Evolutionary conservation across 30 jellyfish, hydroid and myxozoan species (phyloP).

Genomic region (Aurelia aurita complex sp. Pacific): DNA sequence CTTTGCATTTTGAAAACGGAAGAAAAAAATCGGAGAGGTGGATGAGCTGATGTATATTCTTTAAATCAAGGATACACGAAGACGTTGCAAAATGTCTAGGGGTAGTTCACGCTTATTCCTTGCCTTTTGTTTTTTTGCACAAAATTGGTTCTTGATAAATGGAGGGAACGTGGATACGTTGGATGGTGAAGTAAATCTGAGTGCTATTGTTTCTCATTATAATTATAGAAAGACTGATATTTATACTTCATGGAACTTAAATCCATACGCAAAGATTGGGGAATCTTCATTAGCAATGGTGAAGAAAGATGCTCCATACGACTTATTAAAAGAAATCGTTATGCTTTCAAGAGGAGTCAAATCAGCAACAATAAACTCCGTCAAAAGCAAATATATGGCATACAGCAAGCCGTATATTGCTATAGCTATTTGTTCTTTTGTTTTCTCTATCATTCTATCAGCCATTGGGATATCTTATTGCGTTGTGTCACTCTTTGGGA

Average conservation of each 20-base stretch:
- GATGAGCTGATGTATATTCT: no score
- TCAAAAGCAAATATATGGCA: slow-evolving; percentile 1
- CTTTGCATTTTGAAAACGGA: no score
- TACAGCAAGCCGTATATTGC: slow-evolving; percentile 47
- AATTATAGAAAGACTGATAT: slow-evolving; percentile 9
- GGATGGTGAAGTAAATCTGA: slow-evolving; percentile 10
- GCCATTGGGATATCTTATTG: slow-evolving; percentile 17
- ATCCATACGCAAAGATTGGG: slow-evolving; percentile 36
- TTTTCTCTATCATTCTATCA: slow-evolving; percentile 5
- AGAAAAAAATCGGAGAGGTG: no score
- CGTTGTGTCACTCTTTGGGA: neutral
- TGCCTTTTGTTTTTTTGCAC: no score
- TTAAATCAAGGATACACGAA: no score
- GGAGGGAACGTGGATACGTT: no score
- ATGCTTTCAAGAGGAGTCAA: slow-evolving; percentile 15
- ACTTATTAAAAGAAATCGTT: slow-evolving; percentile 4
- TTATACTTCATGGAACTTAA: slow-evolving; percentile 17
- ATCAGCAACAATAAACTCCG: slow-evolving; percentile 12
- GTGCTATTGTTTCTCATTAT: slow-evolving; percentile 1
- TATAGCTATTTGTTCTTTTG: neutral
- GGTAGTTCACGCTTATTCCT: no score
- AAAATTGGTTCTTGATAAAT: no score
- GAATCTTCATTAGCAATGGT: slow-evolving; percentile 17
- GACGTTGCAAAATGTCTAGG: no score
- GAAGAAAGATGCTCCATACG: slow-evolving; percentile 28